Conservation (phyloP, 2,888 invertebrate species). For the Nasonia oneida region DNA sequence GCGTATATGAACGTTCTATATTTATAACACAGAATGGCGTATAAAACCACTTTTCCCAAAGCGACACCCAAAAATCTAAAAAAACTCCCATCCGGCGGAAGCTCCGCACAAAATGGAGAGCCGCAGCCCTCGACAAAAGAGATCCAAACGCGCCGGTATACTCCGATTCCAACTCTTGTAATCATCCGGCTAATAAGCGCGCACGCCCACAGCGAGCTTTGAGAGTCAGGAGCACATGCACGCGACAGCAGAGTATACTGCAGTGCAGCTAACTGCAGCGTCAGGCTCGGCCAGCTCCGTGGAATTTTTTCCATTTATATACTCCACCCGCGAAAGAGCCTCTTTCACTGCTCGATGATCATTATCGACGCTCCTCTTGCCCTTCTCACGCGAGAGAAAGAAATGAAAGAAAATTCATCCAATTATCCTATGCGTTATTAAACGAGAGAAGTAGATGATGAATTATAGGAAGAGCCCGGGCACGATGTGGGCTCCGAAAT, state of each 20-base stretch:
- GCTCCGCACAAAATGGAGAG: not conserved
- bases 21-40: no score
- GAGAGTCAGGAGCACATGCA: not conserved
- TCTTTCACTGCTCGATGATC: constrained; percentile 13
- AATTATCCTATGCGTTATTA: constrained; percentile 28
- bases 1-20: no score
- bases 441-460: not conserved
- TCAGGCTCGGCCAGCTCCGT: constrained; percentile 29
- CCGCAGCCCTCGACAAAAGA: not conserved
- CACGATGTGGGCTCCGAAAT: not conserved
- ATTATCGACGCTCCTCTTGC: constrained; percentile 31
- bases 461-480: not conserved
- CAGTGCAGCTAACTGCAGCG: constrained; percentile 15
- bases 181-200: constrained; percentile 1
- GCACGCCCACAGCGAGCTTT: not conserved
- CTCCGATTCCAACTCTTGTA: not conserved
- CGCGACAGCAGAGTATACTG: not conserved
- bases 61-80: not conserved
- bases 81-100: not conserved
- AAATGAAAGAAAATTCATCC: constrained; percentile 20
- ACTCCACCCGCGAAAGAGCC: not conserved
- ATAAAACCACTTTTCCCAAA: no score
- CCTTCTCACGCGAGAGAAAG: constrained; percentile 26
- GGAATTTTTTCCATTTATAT: constrained; percentile 49
- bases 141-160: not conserved